Evolutionary conservation across 2,797 vertebrate species (phyloP), one percentile per base, ranked within the genome.

Genomic region (Oreortyx pictus): DNA sequence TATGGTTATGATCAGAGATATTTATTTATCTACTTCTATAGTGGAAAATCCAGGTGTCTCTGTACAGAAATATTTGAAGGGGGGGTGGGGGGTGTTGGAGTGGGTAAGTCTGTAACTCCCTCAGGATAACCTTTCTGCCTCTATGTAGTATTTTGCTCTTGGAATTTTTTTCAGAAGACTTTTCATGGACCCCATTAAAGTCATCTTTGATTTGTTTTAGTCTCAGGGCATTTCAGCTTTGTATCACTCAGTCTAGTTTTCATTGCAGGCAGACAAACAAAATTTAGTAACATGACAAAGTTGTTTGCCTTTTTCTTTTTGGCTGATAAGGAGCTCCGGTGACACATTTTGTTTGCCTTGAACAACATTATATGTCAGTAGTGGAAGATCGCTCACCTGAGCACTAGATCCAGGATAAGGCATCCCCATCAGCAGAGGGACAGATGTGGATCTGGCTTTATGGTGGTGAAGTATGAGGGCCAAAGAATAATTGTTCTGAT

Each of bases 211-310:
- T 95, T 90, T 87, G 59, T 81, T 64, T 52, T 64, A 82, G 79
- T 94, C 82, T 94, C 80, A n/a, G 65, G 70, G 75, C 91, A 78
- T 76, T 93, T 82, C 82, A 79, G 43, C 52, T 60, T 89, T 68
- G 92, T 93, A 92, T 78, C 47, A 65, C 46, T 91, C 84, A 93
- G 82, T 85, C 79, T 90, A 74, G 80, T 86, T 92, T 93, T 92
- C 83, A 77, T 93, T 90, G 91, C 78, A 87, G 90, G 65, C 49
- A 90, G 57, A 57, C 22, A 33, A 93, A 80, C 37, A 94, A 93
- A 94, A 88, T 92, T 78, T 82, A 92, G 60, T 62, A 88, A 88
- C 62, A 39, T 74, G 86, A 44, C 81, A 92, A 83, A 91, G 86
- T 62, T 88, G 74, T 86, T 80, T 95, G 84, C 64, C 59, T 77